Conservation (phyloP, 2,888 invertebrate species). For the Acholoe squamosa region DNA sequence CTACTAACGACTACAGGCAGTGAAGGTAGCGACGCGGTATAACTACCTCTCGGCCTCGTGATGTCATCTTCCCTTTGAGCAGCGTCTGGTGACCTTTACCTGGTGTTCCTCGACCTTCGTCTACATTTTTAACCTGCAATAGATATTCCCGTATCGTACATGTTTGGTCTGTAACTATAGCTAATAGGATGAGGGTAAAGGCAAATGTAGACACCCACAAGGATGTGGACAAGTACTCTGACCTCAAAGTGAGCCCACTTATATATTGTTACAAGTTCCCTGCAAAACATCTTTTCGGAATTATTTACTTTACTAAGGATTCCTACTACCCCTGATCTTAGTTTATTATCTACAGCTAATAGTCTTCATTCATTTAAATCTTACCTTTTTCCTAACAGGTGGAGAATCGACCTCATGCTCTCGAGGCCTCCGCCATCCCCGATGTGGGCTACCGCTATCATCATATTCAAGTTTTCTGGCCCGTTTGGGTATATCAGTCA, state of each 20-base stretch:
- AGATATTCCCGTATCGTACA: too few species aligned
- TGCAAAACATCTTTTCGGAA: too few species aligned
- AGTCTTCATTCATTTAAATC: not conserved
- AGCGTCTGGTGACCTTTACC: not conserved
- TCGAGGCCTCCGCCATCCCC: not conserved
- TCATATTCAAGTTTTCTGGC: not conserved
- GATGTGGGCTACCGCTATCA: not conserved
- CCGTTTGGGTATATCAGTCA: not conserved
- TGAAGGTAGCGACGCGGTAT: constrained; percentile 66
- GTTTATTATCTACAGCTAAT: not conserved
- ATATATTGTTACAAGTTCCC: too few species aligned
- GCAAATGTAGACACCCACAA: too few species aligned
- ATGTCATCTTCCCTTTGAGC: constrained; percentile 41
- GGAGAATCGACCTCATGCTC: not conserved
- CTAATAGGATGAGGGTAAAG: too few species aligned
- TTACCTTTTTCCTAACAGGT: constrained; percentile 14
- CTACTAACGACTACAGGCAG: constrained; percentile 38
- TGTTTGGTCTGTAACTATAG: too few species aligned
- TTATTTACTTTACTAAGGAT: too few species aligned
- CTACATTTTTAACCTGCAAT: not conserved
- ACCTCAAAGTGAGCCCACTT: too few species aligned
- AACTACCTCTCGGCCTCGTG: constrained; percentile 67
- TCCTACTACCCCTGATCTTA: too few species aligned
- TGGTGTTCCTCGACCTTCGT: not conserved
- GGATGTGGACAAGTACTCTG: too few species aligned